Evolutionary conservation across 2,113 vertebrate genomes (phyloP).

Genomic region (Mandrillus leucophaeus): DNA sequence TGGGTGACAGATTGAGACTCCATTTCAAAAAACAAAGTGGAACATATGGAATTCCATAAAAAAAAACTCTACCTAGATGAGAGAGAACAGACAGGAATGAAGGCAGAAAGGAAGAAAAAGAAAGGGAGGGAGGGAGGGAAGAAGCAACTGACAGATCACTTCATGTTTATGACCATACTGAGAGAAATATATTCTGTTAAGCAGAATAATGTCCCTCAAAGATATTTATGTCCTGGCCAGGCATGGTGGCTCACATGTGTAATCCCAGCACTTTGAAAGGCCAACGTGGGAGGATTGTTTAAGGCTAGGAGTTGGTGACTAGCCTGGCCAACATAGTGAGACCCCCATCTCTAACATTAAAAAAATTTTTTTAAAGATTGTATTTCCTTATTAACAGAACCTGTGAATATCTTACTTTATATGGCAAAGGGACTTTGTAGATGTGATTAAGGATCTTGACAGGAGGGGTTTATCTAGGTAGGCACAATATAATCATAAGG

Average conservation of each 20-base stretch:
- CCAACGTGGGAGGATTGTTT: too few relatives aligned
- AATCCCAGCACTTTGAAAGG: too few relatives aligned
- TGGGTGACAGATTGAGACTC: too few relatives aligned
- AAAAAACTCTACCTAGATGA: not conserved
- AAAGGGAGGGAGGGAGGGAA: not conserved
- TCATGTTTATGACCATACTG: not conserved
- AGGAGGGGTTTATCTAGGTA: not conserved
- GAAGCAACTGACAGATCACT: not conserved
- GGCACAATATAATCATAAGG: not conserved
- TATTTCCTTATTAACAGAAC: not conserved
- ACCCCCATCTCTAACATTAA: too few relatives aligned
- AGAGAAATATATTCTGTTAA: not conserved
- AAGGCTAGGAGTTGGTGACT: too few relatives aligned
- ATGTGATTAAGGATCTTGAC: not conserved
- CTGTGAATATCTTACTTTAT: not conserved
- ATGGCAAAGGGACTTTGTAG: not conserved
- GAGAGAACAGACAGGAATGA: not conserved
- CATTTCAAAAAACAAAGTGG: not conserved
- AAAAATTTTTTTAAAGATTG: too few relatives aligned
- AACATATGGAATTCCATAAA: not conserved
- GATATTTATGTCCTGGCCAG: too few relatives aligned
- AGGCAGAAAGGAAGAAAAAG: not conserved
- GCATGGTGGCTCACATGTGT: too few relatives aligned
- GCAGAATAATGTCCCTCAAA: not conserved
- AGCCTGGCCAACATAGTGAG: not conserved